A percentile compares a stretch with the other conserved stretches of the same genome.
phyloP scores from a whole-genome alignment of 1,140 invertebrate species.

The Bombus polaris region DNA sequence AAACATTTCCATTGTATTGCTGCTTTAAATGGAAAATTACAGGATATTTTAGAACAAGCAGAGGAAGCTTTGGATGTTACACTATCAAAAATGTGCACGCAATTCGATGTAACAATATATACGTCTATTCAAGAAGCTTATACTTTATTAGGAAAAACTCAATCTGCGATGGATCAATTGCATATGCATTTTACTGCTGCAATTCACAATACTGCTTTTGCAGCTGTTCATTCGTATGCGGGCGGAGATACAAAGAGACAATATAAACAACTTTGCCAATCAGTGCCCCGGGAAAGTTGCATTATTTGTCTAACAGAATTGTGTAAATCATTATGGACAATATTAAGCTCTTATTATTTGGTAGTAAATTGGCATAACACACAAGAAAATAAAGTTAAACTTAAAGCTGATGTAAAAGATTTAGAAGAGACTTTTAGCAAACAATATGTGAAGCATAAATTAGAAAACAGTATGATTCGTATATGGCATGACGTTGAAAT shows the following conservation, averaged over 20 bases:
- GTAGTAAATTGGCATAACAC: constrained; percentile 91
- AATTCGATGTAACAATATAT: constrained; percentile 89
- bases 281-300: constrained; percentile 89
- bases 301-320: constrained; percentile 91
- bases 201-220: constrained; percentile 94
- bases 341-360: constrained; percentile 92
- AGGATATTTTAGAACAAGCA: constrained; percentile 95
- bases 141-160: constrained; percentile 91
- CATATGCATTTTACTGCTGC: constrained; percentile 97
- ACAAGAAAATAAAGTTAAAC: constrained; percentile 79
- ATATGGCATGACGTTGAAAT: constrained; percentile 98
- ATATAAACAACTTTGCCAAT: constrained; percentile 90
- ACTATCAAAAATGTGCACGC: constrained; percentile 89
- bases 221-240: constrained; percentile 88
- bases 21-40: constrained; percentile 92
- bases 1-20: constrained; percentile 94
- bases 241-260: constrained; percentile 88
- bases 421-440: constrained; percentile 87
- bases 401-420: constrained; percentile 74
- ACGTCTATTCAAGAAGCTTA: constrained; percentile 93
- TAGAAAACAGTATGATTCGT: constrained; percentile 91
- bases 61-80: constrained; percentile 96
- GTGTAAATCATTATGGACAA: constrained; percentile 92
- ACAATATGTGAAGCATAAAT: constrained; percentile 93
- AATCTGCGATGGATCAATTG: constrained; percentile 96